Conservation (phyloP, 2,113 vertebrate species). For the Saguinus midas region DNA sequence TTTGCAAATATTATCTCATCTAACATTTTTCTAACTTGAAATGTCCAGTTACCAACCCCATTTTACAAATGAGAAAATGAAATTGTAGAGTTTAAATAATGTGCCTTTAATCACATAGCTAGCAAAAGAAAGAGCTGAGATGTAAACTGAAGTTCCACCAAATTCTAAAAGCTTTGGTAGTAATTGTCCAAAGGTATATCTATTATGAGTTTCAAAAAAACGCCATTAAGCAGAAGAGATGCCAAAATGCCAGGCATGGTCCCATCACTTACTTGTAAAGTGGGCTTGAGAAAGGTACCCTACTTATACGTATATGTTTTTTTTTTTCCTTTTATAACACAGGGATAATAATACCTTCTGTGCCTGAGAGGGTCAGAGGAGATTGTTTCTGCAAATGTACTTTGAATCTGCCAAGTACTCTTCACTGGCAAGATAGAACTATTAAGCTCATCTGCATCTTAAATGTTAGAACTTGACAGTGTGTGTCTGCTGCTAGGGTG, state of each 20-base stretch:
- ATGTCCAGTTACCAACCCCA: neutral
- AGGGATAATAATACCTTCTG: neutral
- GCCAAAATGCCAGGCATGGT: neutral
- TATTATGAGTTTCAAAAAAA: neutral
- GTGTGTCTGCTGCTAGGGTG: slow-evolving; percentile 58
- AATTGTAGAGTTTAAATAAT: neutral
- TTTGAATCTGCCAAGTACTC: slow-evolving; percentile 24
- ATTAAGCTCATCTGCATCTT: slow-evolving; percentile 42
- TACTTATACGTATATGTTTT: neutral
- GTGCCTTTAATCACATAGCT: neutral
- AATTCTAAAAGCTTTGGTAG: neutral
- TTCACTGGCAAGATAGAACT: slow-evolving; percentile 9
- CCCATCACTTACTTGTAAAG: neutral
- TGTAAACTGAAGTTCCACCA: neutral
- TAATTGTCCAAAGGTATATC: neutral
- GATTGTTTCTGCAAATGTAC: neutral
- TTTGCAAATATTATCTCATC: slow-evolving; percentile 50
- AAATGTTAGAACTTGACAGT: slow-evolving; percentile 56
- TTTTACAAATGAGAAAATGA: slow-evolving; percentile 19
- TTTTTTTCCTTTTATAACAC: neutral
- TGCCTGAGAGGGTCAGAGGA: neutral
- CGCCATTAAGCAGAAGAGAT: slow-evolving; percentile 16
- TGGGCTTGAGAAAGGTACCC: neutral
- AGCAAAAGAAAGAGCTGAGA: neutral
- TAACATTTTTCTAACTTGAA: slow-evolving; percentile 35